Conservation (phyloP, 2,797 vertebrate genomes). For the Otolemur crassicaudatus region DNA sequence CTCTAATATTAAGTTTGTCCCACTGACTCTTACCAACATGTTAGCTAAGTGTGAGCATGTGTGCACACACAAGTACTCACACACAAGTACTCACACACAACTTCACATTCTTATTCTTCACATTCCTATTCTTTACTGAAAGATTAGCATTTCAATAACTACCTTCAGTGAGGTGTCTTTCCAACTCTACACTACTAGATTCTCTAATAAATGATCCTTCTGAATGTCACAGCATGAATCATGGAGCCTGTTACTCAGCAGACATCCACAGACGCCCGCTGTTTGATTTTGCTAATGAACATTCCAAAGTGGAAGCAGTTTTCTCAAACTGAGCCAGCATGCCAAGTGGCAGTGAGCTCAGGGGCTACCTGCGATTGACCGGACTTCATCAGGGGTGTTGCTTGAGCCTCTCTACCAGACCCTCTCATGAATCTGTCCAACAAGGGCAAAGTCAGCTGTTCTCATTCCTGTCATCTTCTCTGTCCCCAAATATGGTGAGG, state of each 20-base stretch:
- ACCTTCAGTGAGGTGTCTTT: not conserved
- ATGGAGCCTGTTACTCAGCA: not conserved
- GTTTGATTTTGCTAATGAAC: not conserved
- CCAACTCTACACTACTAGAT: not conserved
- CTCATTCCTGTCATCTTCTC: not conserved
- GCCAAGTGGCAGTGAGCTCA: not conserved
- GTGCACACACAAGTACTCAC: accelerated
- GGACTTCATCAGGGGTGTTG: not conserved
- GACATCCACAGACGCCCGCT: not conserved
- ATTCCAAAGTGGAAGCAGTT: not conserved
- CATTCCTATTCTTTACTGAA: not conserved
- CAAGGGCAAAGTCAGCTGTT: not conserved
- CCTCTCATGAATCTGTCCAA: not conserved
- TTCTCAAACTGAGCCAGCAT: not conserved
- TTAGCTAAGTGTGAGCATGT: not conserved
- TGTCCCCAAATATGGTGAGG: not conserved
- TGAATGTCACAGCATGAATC: not conserved
- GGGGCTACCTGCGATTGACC: not conserved
- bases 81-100: too few species aligned
- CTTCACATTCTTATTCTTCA: not conserved
- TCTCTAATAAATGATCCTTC: not conserved
- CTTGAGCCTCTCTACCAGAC: not conserved
- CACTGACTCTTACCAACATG: not conserved
- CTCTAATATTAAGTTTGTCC: not conserved
- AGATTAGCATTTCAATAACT: not conserved